These are phyloP conservation scores for Drosophila nigrodunni DNA, from an alignment of 1,140 invertebrate species.

Conservation along the genomic window DNA sequence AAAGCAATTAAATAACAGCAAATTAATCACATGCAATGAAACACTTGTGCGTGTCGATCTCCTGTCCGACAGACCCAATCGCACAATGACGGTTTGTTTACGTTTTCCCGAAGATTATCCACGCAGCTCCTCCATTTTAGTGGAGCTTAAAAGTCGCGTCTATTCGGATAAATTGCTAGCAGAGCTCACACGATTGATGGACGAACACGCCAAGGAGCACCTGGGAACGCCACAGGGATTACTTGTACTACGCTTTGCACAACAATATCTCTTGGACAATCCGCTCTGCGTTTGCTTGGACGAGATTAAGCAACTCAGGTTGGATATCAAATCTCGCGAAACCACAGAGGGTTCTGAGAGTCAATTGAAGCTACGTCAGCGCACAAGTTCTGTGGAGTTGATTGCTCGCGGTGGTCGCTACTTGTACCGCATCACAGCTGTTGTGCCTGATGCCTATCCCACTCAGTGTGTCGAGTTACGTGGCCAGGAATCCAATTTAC, in stretches of 20 bases:
- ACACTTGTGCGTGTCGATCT: conserved; percentile 87
- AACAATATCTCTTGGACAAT: conserved; percentile 90
- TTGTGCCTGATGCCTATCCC: conserved; percentile 89
- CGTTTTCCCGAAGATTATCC: conserved; percentile 88
- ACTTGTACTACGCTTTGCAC: conserved; percentile 87
- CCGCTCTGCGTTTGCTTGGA: conserved; percentile 90
- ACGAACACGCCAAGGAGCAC: conserved; percentile 87
- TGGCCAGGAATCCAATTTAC: conserved; percentile 88
- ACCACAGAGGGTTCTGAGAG: conserved; percentile 15
- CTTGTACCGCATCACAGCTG: conserved; percentile 87
- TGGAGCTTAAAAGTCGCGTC: conserved; percentile 91
- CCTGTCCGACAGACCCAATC: conserved; percentile 86
- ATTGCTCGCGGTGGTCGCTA: conserved; percentile 87
- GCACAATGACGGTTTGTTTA: conserved; percentile 88
- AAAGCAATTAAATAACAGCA: conserved; percentile 87
- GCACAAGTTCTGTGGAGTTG: conserved; percentile 87
- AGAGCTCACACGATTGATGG: conserved; percentile 88
- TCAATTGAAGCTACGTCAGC: conserved; percentile 89
- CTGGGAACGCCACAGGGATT: conserved; percentile 87
- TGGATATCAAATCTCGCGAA: conserved; percentile 81
- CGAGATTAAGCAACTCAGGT: conserved; percentile 89
- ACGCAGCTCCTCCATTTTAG: conserved; percentile 86
- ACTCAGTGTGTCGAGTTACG: conserved; percentile 86
- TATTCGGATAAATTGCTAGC: conserved; percentile 88
- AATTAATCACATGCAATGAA: conserved; percentile 88